Percentiles rank a stretch among this genome's conserved stretches.
These are phyloP conservation scores for Syngnathus scovelli DNA, from an alignment of 2,113 vertebrate species.

Conservation along the genomic window DNA sequence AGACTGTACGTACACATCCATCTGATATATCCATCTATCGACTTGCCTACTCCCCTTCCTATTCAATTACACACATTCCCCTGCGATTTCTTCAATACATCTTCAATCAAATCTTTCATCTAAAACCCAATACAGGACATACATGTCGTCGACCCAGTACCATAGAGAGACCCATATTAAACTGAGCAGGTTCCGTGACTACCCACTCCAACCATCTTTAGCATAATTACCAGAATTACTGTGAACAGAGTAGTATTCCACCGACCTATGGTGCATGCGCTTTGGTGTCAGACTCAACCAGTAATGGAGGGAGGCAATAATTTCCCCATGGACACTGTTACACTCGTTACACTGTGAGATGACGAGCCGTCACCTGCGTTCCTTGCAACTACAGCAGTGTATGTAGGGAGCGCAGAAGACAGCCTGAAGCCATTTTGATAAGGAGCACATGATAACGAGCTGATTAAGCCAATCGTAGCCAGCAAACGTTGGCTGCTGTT, in stretches of 20 bases:
- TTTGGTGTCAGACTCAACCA: not conserved
- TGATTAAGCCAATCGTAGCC: slow-evolving; percentile 16
- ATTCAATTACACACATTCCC: not conserved
- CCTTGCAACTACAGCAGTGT: slow-evolving; percentile 8
- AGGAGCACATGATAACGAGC: slow-evolving; percentile 10
- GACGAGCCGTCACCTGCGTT: slow-evolving; percentile 10
- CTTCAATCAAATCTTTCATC: slow-evolving; percentile 1
- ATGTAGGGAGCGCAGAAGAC: slow-evolving; percentile 2
- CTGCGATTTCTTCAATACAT: not conserved
- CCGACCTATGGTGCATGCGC: not conserved
- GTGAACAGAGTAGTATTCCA: slow-evolving; percentile 8
- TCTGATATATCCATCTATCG: not conserved
- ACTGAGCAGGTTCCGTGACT: not conserved
- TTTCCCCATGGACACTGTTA: slow-evolving; percentile 41
- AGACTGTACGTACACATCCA: not conserved
- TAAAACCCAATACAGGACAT: not conserved
- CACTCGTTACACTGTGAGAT: slow-evolving; percentile 19
- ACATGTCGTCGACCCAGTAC: not conserved
- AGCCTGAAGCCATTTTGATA: slow-evolving; percentile 18
- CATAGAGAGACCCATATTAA: not conserved
- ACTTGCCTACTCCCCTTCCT: not conserved
- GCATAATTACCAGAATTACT: slow-evolving; percentile 20
- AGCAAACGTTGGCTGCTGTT: not conserved
- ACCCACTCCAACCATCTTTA: slow-evolving; percentile 10
- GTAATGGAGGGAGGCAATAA: slow-evolving; percentile 27